A percentile compares a stretch with the other conserved stretches of the same genome.
These are phyloP conservation scores for Neoascia interrupta DNA, from an alignment of 2,888 invertebrate species.

Conservation along the genomic window DNA sequence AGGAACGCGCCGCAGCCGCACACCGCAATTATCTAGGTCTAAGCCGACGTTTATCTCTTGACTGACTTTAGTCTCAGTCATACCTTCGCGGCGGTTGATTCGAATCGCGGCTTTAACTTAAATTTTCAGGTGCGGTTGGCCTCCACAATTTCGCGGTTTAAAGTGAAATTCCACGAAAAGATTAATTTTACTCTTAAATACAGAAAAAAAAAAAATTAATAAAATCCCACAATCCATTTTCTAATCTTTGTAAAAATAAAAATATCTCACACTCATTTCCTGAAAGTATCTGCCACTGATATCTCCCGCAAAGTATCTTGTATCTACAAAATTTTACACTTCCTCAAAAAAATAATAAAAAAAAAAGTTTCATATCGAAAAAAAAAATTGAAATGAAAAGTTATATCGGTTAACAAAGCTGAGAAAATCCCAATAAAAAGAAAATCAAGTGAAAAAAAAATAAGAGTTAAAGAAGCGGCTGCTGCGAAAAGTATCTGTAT, in stretches of 20 bases:
- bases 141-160: slow-evolving; percentile 3
- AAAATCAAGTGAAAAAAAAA: slow-evolving; percentile 38
- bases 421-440: slow-evolving; percentile 54
- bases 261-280: slow-evolving; percentile 34
- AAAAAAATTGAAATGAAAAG: slow-evolving; percentile 64
- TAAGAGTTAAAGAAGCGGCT: slow-evolving; percentile 34
- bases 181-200: slow-evolving; percentile 11
- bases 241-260: background rate
- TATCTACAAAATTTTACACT: slow-evolving; percentile 33
- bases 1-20: slow-evolving; percentile 14
- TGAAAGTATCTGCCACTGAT: slow-evolving; percentile 31
- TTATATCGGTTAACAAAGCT: slow-evolving; percentile 65
- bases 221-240: background rate
- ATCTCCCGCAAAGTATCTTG: slow-evolving; percentile 23
- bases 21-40: slow-evolving; percentile 51
- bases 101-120: slow-evolving; percentile 19
- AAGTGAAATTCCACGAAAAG: slow-evolving; percentile 6
- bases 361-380: slow-evolving; percentile 16
- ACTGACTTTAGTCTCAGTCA: slow-evolving; percentile 59
- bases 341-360: slow-evolving; percentile 55
- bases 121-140: slow-evolving; percentile 39
- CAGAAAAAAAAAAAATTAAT: background rate
- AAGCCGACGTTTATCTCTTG: slow-evolving; percentile 42
- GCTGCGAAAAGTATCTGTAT: slow-evolving; percentile 62
- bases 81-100: slow-evolving; percentile 41